Evolutionary conservation across 2,797 vertebrate genomes (phyloP).

Genomic region (Hippoglossus hippoglossus): DNA sequence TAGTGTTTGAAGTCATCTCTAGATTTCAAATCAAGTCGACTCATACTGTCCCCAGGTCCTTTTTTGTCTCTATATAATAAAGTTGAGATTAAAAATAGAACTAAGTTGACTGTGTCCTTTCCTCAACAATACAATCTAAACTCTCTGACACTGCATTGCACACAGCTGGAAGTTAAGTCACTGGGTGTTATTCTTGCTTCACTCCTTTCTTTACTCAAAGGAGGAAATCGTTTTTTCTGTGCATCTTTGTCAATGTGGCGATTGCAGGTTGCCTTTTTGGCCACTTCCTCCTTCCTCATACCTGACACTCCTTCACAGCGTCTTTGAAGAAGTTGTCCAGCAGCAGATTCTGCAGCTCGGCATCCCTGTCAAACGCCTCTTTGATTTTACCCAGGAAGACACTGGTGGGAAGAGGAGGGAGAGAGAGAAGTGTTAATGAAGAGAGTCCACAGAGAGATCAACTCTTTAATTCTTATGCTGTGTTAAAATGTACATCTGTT

Average conservation of each 20-base stretch:
- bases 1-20: neutral
- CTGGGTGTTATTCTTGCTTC: slow-evolving; percentile 10
- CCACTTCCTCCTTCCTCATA: slow-evolving; percentile 76
- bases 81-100: no score
- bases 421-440: neutral
- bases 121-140: neutral
- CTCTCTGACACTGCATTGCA: neutral
- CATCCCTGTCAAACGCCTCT: slow-evolving; percentile 93
- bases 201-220: slow-evolving; percentile 16
- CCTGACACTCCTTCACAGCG: slow-evolving; percentile 94
- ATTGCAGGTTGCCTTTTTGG: slow-evolving; percentile 36
- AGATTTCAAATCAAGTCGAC: neutral
- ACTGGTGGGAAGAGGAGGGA: slow-evolving; percentile 71
- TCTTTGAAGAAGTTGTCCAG: slow-evolving; percentile 92
- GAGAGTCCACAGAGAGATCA: neutral
- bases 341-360: slow-evolving; percentile 91
- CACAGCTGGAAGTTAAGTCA: neutral
- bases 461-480: neutral
- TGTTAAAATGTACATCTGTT: neutral
- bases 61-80: no score
- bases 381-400: slow-evolving; percentile 98
- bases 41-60: no score
- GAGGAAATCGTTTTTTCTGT: slow-evolving; percentile 37
- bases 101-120: neutral
- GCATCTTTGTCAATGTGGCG: slow-evolving; percentile 43